Conservation (phyloP, 1,140 invertebrate species). For the Eupristina koningsbergeri region DNA sequence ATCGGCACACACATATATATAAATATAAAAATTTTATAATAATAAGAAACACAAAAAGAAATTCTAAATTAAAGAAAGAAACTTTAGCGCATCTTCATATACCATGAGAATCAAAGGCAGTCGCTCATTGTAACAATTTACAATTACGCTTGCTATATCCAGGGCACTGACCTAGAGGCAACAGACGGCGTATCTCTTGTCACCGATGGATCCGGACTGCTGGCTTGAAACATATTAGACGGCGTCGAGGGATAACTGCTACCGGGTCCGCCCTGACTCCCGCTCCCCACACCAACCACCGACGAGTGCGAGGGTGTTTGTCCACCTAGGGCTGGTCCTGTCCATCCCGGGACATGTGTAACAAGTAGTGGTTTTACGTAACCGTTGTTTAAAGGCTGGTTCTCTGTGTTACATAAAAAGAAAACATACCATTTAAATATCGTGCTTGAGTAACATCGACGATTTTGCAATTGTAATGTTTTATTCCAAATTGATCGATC, state of each 20-base stretch:
- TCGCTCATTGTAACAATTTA: conserved; percentile 30
- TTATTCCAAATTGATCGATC: no score
- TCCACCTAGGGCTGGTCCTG: conserved; percentile 67
- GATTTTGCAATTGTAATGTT: no score
- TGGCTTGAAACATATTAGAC: conserved; percentile 75
- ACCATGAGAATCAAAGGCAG: conserved; percentile 49
- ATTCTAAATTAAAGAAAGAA: conserved; percentile 23
- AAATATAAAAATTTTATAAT: background rate
- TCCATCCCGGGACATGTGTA: conserved; percentile 86
- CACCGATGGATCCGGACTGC: conserved; percentile 79
- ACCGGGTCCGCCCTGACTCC: conserved; percentile 64
- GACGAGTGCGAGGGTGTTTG: conserved; percentile 71
- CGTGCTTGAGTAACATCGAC: no score
- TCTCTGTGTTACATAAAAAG: conserved; percentile 72
- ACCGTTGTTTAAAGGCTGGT: conserved; percentile 83
- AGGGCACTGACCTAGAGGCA: conserved; percentile 76
- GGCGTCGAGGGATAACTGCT: conserved; percentile 79
- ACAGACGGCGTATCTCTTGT: conserved; percentile 81
- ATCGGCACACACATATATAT: background rate
- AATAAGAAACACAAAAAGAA: background rate
- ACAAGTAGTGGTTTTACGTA: conserved; percentile 90
- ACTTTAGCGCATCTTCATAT: conserved; percentile 54
- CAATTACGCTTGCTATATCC: conserved; percentile 61
- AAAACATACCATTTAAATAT: background rate
- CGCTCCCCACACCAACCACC: conserved; percentile 62